These are phyloP conservation scores for Ichneumoninae sp. DNA, from an alignment of 2,888 invertebrate species.

Conservation along the genomic window DNA sequence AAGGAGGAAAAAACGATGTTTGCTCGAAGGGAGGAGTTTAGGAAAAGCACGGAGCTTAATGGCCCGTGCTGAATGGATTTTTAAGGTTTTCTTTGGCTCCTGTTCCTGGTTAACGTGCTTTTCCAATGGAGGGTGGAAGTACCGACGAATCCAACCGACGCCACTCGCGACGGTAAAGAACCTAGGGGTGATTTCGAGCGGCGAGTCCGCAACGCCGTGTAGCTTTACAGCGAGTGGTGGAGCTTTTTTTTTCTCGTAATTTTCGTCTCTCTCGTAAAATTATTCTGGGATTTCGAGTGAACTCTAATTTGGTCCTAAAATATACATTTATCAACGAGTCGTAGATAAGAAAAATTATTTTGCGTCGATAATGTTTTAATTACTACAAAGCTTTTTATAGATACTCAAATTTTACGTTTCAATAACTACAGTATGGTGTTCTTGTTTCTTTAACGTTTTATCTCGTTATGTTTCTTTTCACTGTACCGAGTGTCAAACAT, in stretches of 20 bases:
- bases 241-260: not conserved
- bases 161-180: constrained; percentile 48
- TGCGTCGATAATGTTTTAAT: too few relatives aligned
- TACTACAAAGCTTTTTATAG: too few relatives aligned
- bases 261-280: too few relatives aligned
- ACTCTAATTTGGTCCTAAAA: too few relatives aligned
- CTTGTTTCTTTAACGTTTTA: not conserved
- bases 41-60: constrained; percentile 73
- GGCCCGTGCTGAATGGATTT: constrained; percentile 81
- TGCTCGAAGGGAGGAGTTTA: constrained; percentile 42
- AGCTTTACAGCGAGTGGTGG: not conserved
- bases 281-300: too few relatives aligned
- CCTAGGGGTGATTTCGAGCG: constrained; percentile 59
- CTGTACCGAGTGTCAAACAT: too few relatives aligned
- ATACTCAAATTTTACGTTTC: too few relatives aligned
- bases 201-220: not conserved
- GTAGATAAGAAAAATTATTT: too few relatives aligned
- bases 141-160: constrained; percentile 40
- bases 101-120: constrained; percentile 63
- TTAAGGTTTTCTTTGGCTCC: constrained; percentile 75
- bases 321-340: too few relatives aligned
- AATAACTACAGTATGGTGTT: too few relatives aligned
- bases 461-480: too few relatives aligned
- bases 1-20: constrained; percentile 48
- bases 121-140: constrained; percentile 65